Conservation (phyloP, 2,113 vertebrate species). For the Cyanocitta stelleri region DNA sequence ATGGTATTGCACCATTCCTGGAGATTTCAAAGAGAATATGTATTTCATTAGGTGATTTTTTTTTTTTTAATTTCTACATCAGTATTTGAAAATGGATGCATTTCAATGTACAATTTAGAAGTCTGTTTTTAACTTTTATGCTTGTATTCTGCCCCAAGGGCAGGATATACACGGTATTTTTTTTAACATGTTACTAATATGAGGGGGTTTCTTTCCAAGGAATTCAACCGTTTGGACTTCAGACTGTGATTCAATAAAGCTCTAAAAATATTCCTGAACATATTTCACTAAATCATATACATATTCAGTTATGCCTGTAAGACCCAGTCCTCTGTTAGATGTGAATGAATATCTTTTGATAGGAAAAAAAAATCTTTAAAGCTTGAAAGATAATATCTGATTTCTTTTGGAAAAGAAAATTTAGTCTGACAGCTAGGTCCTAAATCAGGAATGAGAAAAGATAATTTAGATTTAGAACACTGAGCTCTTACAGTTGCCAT, state of each 20-base stretch:
- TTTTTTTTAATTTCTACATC: background rate
- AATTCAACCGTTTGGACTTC: background rate
- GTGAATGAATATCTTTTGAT: background rate
- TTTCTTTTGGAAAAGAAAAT: background rate
- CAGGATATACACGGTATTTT: accelerated
- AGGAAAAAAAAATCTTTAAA: background rate
- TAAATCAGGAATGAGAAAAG: background rate
- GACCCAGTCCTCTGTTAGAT: background rate
- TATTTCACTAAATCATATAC: background rate
- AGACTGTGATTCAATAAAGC: background rate
- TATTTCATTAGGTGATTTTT: background rate
- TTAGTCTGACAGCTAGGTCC: background rate
- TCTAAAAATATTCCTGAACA: background rate
- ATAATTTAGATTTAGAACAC: background rate
- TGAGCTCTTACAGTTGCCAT: background rate
- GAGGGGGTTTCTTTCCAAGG: background rate
- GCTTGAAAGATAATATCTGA: background rate
- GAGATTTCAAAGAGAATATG: background rate
- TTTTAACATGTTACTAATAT: background rate
- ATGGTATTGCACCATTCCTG: background rate
- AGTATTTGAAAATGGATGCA: background rate
- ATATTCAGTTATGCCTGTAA: background rate
- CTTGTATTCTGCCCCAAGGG: background rate
- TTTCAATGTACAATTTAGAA: background rate
- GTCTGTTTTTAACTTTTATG: background rate